A percentile compares a stretch with the other conserved stretches of the same genome.
Evolutionary conservation across 2,797 vertebrate genomes (phyloP).

Genomic region (Sebastes diploproa): DNA sequence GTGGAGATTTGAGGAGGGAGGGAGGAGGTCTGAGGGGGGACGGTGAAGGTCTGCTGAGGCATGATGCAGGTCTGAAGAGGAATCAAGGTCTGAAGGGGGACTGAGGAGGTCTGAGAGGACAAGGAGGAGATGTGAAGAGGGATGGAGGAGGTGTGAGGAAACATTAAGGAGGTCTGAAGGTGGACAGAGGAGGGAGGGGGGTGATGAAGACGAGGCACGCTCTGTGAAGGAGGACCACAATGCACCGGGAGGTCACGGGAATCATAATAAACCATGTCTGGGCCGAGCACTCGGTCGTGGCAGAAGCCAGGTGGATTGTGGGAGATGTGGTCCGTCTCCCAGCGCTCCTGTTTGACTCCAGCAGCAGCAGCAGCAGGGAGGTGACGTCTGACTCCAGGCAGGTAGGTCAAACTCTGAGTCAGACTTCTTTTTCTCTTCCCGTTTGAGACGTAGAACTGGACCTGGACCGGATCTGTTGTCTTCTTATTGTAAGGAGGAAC

Average conservation of each 20-base stretch:
- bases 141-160: constrained; percentile 51
- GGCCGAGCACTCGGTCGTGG: constrained; percentile 70
- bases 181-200: constrained; percentile 2
- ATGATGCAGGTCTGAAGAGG: neutral
- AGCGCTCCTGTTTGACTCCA: constrained; percentile 87
- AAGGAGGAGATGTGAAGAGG: constrained; percentile 37
- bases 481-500: constrained; percentile 90
- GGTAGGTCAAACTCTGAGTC: constrained; percentile 89
- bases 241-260: constrained; percentile 82
- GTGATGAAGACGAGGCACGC: constrained; percentile 35
- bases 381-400: constrained; percentile 43
- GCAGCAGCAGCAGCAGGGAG: neutral
- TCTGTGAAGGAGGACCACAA: constrained; percentile 73
- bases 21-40: neutral
- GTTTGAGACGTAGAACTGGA: constrained; percentile 94
- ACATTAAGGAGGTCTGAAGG: constrained; percentile 14
- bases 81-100: neutral
- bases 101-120: constrained; percentile 52
- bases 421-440: constrained; percentile 94
- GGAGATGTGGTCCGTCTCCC: constrained; percentile 82
- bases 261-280: constrained; percentile 78
- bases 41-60: neutral
- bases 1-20: constrained; percentile 14
- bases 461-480: constrained; percentile 83
- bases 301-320: constrained; percentile 70